Percentiles rank a stretch among this genome's conserved stretches.
phyloP scores from a whole-genome alignment of 2,797 vertebrate genomes.

The Chaetodon trifasciatus region DNA sequence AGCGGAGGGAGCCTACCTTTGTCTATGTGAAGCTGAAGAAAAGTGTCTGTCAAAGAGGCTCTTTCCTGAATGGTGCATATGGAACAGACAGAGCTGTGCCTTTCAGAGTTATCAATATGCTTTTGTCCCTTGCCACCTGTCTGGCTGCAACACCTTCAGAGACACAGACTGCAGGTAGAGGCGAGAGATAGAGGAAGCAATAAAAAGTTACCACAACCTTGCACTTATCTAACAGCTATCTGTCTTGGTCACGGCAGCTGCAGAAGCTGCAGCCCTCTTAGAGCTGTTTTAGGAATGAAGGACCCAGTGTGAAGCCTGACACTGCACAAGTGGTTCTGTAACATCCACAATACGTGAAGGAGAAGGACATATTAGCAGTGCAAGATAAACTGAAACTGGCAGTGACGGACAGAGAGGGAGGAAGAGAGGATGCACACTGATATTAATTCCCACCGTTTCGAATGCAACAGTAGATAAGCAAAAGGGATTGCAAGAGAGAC shows the following conservation, averaged over 20 bases:
- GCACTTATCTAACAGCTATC: conserved; percentile 56
- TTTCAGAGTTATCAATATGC: conserved; percentile 61
- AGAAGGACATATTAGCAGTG: conserved; percentile 14
- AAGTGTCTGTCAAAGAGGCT: conserved; percentile 26
- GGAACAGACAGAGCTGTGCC: conserved; percentile 36
- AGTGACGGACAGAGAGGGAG: neutral
- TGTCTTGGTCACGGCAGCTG: conserved; percentile 39
- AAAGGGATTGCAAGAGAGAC: conserved; percentile 54
- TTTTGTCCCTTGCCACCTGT: conserved; percentile 35
- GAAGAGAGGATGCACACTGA: conserved; percentile 11
- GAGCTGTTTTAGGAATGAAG: conserved; percentile 22
- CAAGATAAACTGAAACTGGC: conserved; percentile 12
- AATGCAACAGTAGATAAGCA: conserved; percentile 47
- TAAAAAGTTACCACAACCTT: conserved; percentile 51
- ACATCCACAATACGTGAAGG: neutral
- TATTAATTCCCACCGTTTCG: conserved; percentile 43
- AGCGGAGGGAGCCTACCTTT: conserved; percentile 36
- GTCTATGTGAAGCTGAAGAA: conserved; percentile 31
- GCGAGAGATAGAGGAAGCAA: conserved; percentile 47
- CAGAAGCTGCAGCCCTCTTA: conserved; percentile 34
- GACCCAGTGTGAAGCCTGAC: conserved; percentile 19
- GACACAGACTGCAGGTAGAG: conserved; percentile 48
- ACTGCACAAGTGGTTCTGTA: neutral
- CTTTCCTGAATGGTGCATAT: conserved; percentile 32
- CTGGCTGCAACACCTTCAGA: conserved; percentile 41